Evolutionary conservation across 2,888 invertebrate genomes (phyloP).

Genomic region (Omphaloscelis lunosa): DNA sequence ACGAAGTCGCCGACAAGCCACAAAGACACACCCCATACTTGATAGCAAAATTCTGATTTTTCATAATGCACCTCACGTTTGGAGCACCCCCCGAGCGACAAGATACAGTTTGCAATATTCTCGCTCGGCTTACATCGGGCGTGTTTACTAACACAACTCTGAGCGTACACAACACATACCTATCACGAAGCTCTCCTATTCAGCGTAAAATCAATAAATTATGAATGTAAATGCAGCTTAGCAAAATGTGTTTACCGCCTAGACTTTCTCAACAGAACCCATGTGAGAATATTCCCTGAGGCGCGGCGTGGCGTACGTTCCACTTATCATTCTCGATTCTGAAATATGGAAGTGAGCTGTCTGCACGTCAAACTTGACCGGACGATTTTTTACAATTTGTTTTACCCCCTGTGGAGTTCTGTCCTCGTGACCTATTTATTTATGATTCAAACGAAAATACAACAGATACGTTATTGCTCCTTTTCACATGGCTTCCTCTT

Average conservation of each 20-base stretch:
- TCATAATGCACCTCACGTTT: slow-evolving; percentile 64
- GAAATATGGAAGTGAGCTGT: slow-evolving; percentile 55
- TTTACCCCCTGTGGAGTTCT: slow-evolving; percentile 51
- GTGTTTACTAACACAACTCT: slow-evolving; percentile 48
- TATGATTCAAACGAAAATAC: slow-evolving; percentile 57
- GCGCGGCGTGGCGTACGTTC: slow-evolving; percentile 22
- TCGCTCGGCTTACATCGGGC: slow-evolving; percentile 41
- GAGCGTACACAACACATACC: slow-evolving; percentile 44
- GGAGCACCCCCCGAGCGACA: slow-evolving; percentile 27
- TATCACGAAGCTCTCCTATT: slow-evolving; percentile 53
- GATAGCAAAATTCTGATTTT: slow-evolving; percentile 57
- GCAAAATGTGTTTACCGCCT: slow-evolving; percentile 44
- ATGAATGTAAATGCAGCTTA: slow-evolving; percentile 57
- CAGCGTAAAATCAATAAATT: slow-evolving; percentile 58
- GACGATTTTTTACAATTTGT: slow-evolving; percentile 63
- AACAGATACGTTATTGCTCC: slow-evolving; percentile 60
- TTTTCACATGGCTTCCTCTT: slow-evolving; percentile 46
- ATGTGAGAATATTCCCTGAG: slow-evolving; percentile 38
- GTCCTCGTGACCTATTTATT: slow-evolving; percentile 63
- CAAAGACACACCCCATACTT: slow-evolving; percentile 46
- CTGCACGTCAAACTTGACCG: slow-evolving; percentile 51
- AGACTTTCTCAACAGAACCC: slow-evolving; percentile 46
- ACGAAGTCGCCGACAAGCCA: slow-evolving; percentile 53
- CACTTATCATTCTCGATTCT: slow-evolving; percentile 59
- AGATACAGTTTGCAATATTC: slow-evolving; percentile 61